Evolutionary conservation across 2,113 vertebrate species (phyloP).

Genomic region (Capra hircus): DNA sequence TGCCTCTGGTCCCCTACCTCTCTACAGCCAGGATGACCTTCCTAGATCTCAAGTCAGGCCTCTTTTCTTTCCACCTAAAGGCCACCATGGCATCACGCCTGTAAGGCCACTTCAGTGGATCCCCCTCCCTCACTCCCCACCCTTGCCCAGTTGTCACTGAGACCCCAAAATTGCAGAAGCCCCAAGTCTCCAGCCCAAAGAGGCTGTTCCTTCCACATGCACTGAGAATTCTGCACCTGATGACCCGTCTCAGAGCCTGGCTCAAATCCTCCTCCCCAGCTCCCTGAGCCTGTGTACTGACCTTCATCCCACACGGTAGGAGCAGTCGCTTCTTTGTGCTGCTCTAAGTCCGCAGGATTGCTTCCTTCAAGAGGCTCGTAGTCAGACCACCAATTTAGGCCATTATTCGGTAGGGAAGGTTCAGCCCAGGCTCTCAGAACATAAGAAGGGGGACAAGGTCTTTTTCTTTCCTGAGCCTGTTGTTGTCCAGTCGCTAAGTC

Average conservation of each 20-base stretch:
- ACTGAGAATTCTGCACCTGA: background rate
- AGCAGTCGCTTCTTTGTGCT: background rate
- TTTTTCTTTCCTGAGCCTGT: background rate
- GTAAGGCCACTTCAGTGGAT: background rate
- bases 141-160: background rate
- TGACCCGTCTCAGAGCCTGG: background rate
- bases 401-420: background rate
- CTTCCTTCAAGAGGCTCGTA: background rate
- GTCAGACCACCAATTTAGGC: background rate
- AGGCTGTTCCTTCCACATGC: background rate
- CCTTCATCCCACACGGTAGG: background rate
- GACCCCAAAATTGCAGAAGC: background rate
- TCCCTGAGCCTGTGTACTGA: background rate
- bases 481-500: background rate
- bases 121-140: background rate
- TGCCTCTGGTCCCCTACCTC: background rate
- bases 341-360: background rate
- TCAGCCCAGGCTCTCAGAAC: background rate
- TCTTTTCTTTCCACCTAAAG: background rate
- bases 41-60: background rate
- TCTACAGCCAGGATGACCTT: background rate
- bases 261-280: background rate
- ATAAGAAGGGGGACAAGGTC: background rate
- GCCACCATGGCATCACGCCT: accelerated
- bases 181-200: background rate